These are phyloP conservation scores for Otolemur crassicaudatus DNA, from an alignment of 2,797 vertebrate species.

Conservation along the genomic window DNA sequence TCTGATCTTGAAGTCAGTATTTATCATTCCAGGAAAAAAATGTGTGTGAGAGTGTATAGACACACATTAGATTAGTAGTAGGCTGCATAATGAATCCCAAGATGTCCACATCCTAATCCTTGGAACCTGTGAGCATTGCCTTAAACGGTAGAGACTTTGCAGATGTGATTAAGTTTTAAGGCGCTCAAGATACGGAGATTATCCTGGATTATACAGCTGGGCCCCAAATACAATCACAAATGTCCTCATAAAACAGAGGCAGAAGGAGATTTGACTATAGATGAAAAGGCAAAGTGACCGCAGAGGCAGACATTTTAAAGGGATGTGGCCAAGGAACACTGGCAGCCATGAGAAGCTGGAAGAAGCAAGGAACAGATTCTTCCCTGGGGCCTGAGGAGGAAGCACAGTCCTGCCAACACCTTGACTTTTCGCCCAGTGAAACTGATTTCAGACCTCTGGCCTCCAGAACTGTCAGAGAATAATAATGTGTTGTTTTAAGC, in stretches of 20 bases:
- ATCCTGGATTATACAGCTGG: not conserved
- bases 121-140: not conserved
- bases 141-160: not conserved
- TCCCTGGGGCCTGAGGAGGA: not conserved
- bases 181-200: not conserved
- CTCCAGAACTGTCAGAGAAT: constrained; percentile 9
- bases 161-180: not conserved
- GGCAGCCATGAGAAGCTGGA: constrained; percentile 9
- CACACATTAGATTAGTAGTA: not conserved
- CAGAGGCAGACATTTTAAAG: not conserved
- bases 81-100: not conserved
- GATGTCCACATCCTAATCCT: not conserved
- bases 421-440: not conserved
- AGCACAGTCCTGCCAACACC: not conserved
- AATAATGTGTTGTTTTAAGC: constrained; percentile 5
- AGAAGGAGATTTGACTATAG: not conserved
- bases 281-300: not conserved
- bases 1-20: not conserved
- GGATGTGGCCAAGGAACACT: not conserved
- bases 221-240: not conserved
- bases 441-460: not conserved
- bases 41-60: too few species aligned
- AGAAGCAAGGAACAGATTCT: not conserved
- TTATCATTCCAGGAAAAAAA: not conserved
- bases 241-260: not conserved